Evolutionary conservation across 2,888 invertebrate species (phyloP).

Genomic region (Stegophylla sp.): DNA sequence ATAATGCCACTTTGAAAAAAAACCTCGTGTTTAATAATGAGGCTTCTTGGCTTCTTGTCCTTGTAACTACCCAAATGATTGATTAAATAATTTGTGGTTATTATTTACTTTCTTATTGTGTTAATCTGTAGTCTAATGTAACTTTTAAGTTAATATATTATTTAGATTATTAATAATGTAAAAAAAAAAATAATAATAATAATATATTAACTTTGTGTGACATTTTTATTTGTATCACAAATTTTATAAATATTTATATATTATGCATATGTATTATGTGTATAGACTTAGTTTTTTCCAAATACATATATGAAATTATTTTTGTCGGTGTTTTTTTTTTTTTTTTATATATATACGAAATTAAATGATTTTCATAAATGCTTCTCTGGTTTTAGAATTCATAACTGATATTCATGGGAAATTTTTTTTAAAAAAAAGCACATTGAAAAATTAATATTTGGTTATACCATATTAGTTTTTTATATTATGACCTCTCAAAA

Average conservation of each 20-base stretch:
- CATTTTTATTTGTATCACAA: slow-evolving; percentile 28
- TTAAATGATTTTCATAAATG: no score
- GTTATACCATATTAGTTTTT: no score
- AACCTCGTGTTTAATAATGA: slow-evolving; percentile 15
- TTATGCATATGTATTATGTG: slow-evolving; percentile 5
- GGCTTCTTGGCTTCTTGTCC: slow-evolving; percentile 39
- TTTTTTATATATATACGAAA: not conserved
- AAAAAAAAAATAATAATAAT: not conserved
- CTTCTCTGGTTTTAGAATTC: no score
- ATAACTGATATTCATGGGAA: no score
- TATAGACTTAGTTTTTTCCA: slow-evolving; percentile 6
- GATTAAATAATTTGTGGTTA: slow-evolving; percentile 18
- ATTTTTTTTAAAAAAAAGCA: no score
- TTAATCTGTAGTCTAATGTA: not conserved
- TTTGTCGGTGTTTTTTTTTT: no score
- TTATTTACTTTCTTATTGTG: slow-evolving; percentile 24
- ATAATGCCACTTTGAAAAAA: not conserved
- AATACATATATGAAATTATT: not conserved
- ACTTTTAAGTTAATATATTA: not conserved
- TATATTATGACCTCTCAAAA: no score
- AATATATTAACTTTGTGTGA: slow-evolving; percentile 25
- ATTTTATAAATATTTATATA: slow-evolving; percentile 20
- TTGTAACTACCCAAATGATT: slow-evolving; percentile 34
- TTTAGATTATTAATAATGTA: not conserved
- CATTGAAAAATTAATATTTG: no score